These are phyloP conservation scores for Acanthococcus lagerstroemiae DNA, from an alignment of 2,888 invertebrate species.

Conservation along the genomic window DNA sequence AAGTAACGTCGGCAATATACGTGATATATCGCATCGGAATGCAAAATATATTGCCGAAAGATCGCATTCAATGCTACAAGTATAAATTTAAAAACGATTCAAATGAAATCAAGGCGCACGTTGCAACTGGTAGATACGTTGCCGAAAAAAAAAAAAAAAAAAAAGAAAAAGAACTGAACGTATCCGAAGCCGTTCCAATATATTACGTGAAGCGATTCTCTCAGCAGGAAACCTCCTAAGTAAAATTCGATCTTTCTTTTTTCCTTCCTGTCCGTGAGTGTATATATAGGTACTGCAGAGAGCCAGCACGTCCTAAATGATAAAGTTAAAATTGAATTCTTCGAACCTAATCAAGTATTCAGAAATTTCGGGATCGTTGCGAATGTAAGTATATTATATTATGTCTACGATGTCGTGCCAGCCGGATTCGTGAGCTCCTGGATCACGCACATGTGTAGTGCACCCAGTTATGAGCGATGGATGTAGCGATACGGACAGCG, in stretches of 20 bases:
- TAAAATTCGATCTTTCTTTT: constrained; percentile 25
- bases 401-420: no score
- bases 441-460: no score
- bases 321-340: constrained; percentile 9
- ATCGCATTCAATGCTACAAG: constrained; percentile 25
- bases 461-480: no score
- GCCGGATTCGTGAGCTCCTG: not conserved
- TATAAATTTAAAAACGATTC: constrained; percentile 29
- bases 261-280: not conserved
- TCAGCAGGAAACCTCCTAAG: constrained; percentile 24
- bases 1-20: constrained; percentile 25
- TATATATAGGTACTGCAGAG: not conserved
- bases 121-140: constrained; percentile 13
- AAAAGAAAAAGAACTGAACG: not conserved
- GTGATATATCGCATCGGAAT: constrained; percentile 26
- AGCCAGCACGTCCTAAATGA: not conserved
- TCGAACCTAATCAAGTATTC: not conserved
- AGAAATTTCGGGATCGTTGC: not conserved
- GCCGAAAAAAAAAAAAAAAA: constrained; percentile 4
- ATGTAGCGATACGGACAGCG: no score
- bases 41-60: constrained; percentile 29
- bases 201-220: constrained; percentile 30
- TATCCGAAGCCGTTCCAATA: constrained; percentile 19
- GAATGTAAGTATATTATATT: no score
- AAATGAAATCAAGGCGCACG: constrained; percentile 25